Conservation (phyloP, 2,113 vertebrate species). For the Zapornia atra region DNA sequence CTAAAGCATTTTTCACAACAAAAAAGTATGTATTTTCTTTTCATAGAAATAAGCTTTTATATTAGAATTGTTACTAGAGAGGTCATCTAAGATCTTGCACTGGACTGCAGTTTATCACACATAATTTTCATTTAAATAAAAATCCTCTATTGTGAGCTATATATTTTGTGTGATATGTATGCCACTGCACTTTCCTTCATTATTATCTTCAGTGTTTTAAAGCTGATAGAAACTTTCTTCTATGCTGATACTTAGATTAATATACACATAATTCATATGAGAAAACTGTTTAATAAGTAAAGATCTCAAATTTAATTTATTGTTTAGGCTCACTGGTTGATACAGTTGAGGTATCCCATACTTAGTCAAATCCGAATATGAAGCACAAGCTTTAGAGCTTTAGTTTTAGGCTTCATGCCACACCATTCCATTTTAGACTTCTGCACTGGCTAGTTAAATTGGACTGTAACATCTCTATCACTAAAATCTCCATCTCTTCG, state of each 20-base stretch:
- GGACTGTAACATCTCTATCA: not conserved
- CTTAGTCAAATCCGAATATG: not conserved
- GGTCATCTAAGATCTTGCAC: not conserved
- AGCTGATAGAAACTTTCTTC: not conserved
- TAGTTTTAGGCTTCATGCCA: not conserved
- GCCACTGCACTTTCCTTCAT: not conserved
- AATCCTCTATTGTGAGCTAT: not conserved
- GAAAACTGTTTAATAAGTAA: not conserved
- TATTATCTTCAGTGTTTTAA: constrained; percentile 9
- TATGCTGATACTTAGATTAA: constrained; percentile 18
- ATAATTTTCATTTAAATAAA: not conserved
- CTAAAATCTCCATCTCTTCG: not conserved
- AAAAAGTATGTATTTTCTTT: not conserved
- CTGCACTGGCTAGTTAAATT: not conserved
- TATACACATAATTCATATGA: not conserved
- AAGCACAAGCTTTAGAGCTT: not conserved
- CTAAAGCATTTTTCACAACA: not conserved
- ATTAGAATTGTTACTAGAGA: not conserved
- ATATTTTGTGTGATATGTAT: not conserved
- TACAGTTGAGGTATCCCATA: not conserved
- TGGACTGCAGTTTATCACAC: not conserved
- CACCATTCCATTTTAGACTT: not conserved
- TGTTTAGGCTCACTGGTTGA: not conserved
- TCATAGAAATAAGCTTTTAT: not conserved
- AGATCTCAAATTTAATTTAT: not conserved